A percentile compares a stretch with the other conserved stretches of the same genome.
These are phyloP conservation scores for Scarus forsteni DNA, from an alignment of 2,797 vertebrate genomes.

Conservation along the genomic window DNA sequence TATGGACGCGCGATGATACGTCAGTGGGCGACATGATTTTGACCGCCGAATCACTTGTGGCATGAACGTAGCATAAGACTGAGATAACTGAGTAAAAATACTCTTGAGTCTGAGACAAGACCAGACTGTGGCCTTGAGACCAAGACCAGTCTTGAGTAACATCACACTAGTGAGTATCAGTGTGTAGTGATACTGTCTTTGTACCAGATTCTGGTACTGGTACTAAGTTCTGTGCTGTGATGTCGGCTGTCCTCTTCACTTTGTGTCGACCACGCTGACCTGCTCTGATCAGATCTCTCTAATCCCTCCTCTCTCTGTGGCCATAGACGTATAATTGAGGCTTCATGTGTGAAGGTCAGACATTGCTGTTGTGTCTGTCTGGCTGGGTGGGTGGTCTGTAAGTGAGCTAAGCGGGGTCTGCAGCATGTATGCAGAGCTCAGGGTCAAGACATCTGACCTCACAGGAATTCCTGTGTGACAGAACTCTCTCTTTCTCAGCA, in stretches of 20 bases:
- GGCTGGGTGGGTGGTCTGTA: slow-evolving; percentile 65
- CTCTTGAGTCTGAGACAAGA: too few relatives aligned
- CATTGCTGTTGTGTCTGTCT: slow-evolving; percentile 37
- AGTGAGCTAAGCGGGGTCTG: slow-evolving; percentile 11
- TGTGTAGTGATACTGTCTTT: too few relatives aligned
- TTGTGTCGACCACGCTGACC: background rate
- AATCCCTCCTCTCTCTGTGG: slow-evolving; percentile 22
- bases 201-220: too few relatives aligned
- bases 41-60: too few relatives aligned
- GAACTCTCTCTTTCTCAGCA: slow-evolving; percentile 22
- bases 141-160: too few relatives aligned
- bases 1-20: too few relatives aligned
- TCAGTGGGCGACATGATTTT: too few relatives aligned
- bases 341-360: slow-evolving; percentile 25
- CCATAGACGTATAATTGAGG: slow-evolving; percentile 11
- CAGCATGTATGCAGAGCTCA: slow-evolving; percentile 10
- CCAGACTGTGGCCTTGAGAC: too few relatives aligned
- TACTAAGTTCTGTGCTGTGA: too few relatives aligned
- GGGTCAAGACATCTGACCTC: slow-evolving; percentile 51
- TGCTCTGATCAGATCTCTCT: slow-evolving; percentile 1
- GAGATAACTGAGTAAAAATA: too few relatives aligned
- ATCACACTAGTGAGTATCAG: too few relatives aligned
- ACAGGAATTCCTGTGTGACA: slow-evolving; percentile 25
- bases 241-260: background rate
- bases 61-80: too few relatives aligned